Conservation (phyloP, 2,797 vertebrate genomes). For the Hephaestus fuliginosus region DNA sequence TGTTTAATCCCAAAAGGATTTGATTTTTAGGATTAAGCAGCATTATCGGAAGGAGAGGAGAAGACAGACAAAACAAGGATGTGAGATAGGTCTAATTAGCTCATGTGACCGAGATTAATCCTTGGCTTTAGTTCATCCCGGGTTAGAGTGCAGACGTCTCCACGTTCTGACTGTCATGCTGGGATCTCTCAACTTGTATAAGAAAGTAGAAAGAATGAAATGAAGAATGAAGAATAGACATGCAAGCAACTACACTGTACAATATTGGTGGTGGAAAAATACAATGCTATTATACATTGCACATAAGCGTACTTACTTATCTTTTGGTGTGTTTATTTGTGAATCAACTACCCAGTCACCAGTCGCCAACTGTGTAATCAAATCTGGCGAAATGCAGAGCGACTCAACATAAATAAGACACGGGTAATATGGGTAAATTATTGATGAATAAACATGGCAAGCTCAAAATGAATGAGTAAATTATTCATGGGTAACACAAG, state of each 20-base stretch:
- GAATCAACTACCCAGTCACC: constrained; percentile 44
- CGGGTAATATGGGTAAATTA: constrained; percentile 65
- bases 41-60: neutral
- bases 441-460: constrained; percentile 71
- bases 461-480: constrained; percentile 72
- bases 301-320: constrained; percentile 9
- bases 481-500: constrained; percentile 72
- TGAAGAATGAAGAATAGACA: neutral
- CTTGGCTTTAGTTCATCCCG: neutral
- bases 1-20: neutral
- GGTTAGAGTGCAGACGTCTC: neutral
- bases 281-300: neutral
- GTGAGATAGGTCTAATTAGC: neutral
- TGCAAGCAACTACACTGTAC: neutral
- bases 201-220: constrained; percentile 13
- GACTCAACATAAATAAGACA: constrained; percentile 66
- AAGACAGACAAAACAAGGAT: neutral
- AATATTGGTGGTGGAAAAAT: neutral
- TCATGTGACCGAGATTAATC: constrained; percentile 5
- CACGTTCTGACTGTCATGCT: neutral
- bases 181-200: constrained; percentile 3
- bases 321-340: constrained; percentile 32
- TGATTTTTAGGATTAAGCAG: neutral
- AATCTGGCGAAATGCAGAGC: constrained; percentile 54
- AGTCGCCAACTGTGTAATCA: constrained; percentile 46